These are phyloP conservation scores for Dryobotodes eremita DNA, from an alignment of 2,888 invertebrate genomes.

Conservation along the genomic window DNA sequence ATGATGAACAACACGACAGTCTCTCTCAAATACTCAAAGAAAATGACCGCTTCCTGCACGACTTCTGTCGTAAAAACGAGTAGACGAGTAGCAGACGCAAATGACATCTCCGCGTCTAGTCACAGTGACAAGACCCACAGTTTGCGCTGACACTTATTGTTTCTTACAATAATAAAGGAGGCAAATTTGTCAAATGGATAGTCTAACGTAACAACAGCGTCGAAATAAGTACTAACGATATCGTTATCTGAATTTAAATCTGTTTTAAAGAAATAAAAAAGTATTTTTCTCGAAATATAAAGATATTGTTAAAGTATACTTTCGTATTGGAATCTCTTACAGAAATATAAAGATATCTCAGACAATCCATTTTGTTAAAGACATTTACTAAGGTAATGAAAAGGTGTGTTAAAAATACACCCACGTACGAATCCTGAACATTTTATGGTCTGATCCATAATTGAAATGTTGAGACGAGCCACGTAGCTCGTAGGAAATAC, in stretches of 20 bases:
- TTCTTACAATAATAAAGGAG: not conserved
- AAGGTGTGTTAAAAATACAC: not conserved
- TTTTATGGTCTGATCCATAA: constrained; percentile 20
- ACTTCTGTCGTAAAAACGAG: not conserved
- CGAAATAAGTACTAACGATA: not conserved
- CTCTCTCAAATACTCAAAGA: not conserved
- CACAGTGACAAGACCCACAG: not conserved
- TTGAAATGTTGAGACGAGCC: not conserved
- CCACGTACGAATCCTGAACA: not conserved
- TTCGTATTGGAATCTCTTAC: not conserved
- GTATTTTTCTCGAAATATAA: not conserved
- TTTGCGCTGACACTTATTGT: not conserved
- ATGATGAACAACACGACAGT: not conserved
- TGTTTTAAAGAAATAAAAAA: constrained; percentile 2
- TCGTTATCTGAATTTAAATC: not conserved
- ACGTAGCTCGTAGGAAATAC: not conserved
- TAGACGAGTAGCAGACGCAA: not conserved
- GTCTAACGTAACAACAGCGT: not conserved
- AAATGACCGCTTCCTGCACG: not conserved
- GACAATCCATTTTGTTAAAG: not conserved
- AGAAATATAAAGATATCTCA: not conserved
- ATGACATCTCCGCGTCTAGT: not conserved
- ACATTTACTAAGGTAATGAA: not conserved
- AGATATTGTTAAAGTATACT: not conserved
- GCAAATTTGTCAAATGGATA: not conserved